Base-by-base conservation (phyloP, 1,140 invertebrate species). In the Atta colombica region DNA sequence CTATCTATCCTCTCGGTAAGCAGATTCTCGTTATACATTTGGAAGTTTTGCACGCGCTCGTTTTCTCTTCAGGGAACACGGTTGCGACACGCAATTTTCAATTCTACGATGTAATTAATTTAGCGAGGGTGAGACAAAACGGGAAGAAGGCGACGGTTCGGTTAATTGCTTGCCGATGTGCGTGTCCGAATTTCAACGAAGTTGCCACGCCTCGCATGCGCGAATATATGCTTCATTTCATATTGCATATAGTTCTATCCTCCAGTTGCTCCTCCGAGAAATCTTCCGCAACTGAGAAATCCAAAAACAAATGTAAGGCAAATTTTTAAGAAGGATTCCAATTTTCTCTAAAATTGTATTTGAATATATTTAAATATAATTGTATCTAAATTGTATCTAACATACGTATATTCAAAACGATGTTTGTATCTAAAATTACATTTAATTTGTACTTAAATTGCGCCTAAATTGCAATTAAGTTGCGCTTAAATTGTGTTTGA, bases 61-160 rank as follows among this genome's bases (percentile, higher is more conserved):
- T 80, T 77, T 16, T 49, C 45, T 60, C 39, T 53, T 82, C 31
- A 39, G 53, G 58, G 28, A 75, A 77, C n/a, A 39, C 39, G 69
- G 49, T 49, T 60, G 85, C 85, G 77, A 78, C 66, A 58, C 63
- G 66, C 78, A 87, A 82, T 89, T 90, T 91, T 91, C 87, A 90
- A 85, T 91, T 91, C 86, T 85, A 82, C 85, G 80, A 61, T 49
- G 84, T 88, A 91, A 91, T 91, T 91, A 91, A 91, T 89, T 88
- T 81, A 87, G 77, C 55, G 65, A 58, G 65, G 21, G 10, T 7
- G 63, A 39, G 7, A 16, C 14, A 16, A 14, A 21, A 10, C 28
- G 53, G 16, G 71, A 28, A 31, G 77, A 31, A 61, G 60, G 49
- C 28, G 65, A 82, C 35, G 55, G 66, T 16, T 72, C 53, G 35